These are phyloP conservation scores for Chymomyza costata DNA, from an alignment of 1,140 invertebrate genomes.

Conservation along the genomic window DNA sequence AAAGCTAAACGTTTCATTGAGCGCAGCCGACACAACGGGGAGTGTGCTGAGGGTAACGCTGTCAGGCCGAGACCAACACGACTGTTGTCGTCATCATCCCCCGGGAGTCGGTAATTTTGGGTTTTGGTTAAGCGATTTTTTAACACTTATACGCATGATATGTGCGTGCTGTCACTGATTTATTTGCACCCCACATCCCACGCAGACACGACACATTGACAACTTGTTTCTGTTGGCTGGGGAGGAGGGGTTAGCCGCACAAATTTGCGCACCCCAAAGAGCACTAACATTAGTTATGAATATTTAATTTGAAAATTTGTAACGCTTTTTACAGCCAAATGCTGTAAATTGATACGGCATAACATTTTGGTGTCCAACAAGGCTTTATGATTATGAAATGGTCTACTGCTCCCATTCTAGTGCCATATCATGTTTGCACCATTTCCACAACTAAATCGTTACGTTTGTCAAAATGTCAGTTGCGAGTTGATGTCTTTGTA, in stretches of 20 bases:
- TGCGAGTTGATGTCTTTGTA: slow-evolving; percentile 20
- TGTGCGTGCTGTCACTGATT: slow-evolving; percentile 52
- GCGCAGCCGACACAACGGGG: slow-evolving; percentile 5
- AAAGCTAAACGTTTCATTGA: slow-evolving; percentile 37
- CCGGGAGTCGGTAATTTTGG: slow-evolving; percentile 44
- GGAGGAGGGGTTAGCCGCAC: slow-evolving; percentile 11
- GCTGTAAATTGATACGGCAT: slow-evolving; percentile 36
- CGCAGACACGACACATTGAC: neutral
- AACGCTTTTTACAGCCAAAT: slow-evolving; percentile 43
- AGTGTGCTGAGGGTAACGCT: slow-evolving; percentile 1
- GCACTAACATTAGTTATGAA: slow-evolving; percentile 45
- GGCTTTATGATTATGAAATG: slow-evolving; percentile 17
- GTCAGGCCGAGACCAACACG: neutral
- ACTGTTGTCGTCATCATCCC: slow-evolving; percentile 5
- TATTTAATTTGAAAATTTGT: slow-evolving; percentile 60
- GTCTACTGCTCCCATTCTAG: too few species aligned
- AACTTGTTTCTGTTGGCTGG: neutral
- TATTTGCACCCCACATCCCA: slow-evolving; percentile 28
- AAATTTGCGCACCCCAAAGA: slow-evolving; percentile 25
- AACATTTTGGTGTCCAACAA: slow-evolving; percentile 3
- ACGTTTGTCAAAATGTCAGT: slow-evolving; percentile 71
- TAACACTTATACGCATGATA: slow-evolving; percentile 71
- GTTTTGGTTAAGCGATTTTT: slow-evolving; percentile 55
- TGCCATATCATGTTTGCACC: slow-evolving; percentile 23
- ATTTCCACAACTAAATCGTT: slow-evolving; percentile 48